Conservation (phyloP, 2,113 vertebrate genomes). For the Aphelocoma coerulescens region DNA sequence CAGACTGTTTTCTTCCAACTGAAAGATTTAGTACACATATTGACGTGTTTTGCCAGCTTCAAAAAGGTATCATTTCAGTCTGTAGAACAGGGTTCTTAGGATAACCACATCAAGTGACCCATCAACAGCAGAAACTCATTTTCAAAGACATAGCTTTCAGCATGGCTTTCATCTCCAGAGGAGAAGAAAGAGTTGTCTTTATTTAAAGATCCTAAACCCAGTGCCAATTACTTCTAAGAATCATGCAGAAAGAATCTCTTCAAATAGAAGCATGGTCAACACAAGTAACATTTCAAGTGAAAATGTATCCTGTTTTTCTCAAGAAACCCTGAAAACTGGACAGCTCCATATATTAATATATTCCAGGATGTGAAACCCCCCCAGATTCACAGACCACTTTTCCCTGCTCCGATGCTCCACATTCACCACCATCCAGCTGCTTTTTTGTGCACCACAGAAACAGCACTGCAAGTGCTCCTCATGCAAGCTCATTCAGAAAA, state of each 20-base stretch:
- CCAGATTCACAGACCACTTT: neutral
- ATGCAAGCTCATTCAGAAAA: neutral
- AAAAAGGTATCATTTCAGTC: neutral
- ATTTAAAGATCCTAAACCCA: neutral
- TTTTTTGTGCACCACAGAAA: neutral
- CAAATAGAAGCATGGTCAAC: neutral
- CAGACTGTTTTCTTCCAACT: neutral
- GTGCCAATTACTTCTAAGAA: neutral
- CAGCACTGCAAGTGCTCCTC: neutral
- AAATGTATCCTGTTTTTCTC: neutral
- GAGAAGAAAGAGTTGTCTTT: neutral
- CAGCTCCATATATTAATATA: neutral
- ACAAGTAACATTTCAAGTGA: neutral
- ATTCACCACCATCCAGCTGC: neutral
- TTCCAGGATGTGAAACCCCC: neutral
- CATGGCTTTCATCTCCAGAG: neutral
- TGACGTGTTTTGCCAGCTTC: slow-evolving; percentile 32
- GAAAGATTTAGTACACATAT: neutral
- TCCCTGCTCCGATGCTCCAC: neutral
- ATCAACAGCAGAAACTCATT: slow-evolving; percentile 8
- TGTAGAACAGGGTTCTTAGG: neutral
- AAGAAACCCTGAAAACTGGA: neutral
- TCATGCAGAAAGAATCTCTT: neutral
- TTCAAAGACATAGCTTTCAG: slow-evolving; percentile 18
- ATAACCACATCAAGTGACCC: slow-evolving; percentile 28